Evolutionary conservation across 1,140 invertebrate species (phyloP), one percentile per base, ranked within the genome.

Genomic region (Dufourea novaeangliae): DNA sequence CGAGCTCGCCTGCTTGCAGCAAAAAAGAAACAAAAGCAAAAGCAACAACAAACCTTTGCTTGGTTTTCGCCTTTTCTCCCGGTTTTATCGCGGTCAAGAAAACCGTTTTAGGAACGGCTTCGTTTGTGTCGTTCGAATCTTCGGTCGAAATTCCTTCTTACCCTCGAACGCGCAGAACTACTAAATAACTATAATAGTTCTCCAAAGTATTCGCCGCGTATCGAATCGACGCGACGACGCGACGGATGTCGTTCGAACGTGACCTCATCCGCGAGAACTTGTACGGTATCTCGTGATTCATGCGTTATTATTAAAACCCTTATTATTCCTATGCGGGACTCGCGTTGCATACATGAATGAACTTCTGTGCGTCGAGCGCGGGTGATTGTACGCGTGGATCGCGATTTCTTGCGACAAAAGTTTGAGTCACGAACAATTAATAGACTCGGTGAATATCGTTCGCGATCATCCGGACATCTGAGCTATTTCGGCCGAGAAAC

Each of bases 331-430:
- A 22, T 6, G 37, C 11, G n/a, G 64, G 54, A 69, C 73, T 46
- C 64, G 54, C 41, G 25, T 76, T 56, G 64, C 73, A 69, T 61
- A 69, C 14, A 76, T 76, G 73, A 76, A 76, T 76, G 73, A 76
- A 76, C 20, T 29, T 54, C 34, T 75, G 6, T 69, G 59, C 66
- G 29, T 27, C 25, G 8, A 29, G 29, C 41, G 66, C 44, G 39
- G 73, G 73, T 69, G 73, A 76, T 76, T 57, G 73, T 69, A 76
- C 73, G 73, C 73, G 73, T 46, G 54, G 39, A 76, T 76, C 39
- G 73, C 66, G 44, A 76, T 69, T 61, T 61, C 64, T 76, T 54
- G 73, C 32, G 73, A 76, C 54, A 69, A 76, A 76, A 76, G 73
- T 69, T 76, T 76, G 73, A 76, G 63, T 76, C 73, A 76, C 32